Evolutionary conservation across 2,888 invertebrate species (phyloP), one percentile per base, ranked within the genome.

Genomic region (Tinea trinotella): DNA sequence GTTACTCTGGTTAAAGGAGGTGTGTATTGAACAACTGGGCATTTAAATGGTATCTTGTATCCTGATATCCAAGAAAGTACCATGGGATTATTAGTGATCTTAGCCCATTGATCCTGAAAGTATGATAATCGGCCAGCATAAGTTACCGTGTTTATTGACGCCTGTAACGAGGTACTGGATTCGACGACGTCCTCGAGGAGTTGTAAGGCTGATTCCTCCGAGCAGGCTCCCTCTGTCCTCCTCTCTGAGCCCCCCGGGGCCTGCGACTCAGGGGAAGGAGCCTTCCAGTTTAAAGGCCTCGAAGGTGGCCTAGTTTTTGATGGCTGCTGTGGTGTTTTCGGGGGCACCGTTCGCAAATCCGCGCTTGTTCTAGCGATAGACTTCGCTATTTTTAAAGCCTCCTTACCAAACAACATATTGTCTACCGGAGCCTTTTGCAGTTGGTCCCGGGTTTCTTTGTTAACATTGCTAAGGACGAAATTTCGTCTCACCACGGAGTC

Each of bases 401-500:
- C 54, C 15, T 57, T 40, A 2, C 61, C 58, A 44, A 62, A 62
- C 2, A 60, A 36, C 10, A 19, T 53, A 1, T 50, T 57, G 44
- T 61, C 61, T 7, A 61, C 52, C 20, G 59, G 57, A 1, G 59
- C 59, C 1, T 52, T 56, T 3, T 55, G 54, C 1, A 63, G 12
- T 1, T 61, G 60, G 3, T 62, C 61, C 40, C 57, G 60, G 34
- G 59, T 24, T 4, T 61, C 61, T 19, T 59, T 59, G 50, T 61
- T 64, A 0, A 63, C 20, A 3, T n/a, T 17, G 40, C 10, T 55
- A 0, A 58, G 12, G 1, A 60, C 30, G 18, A 59, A 60, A 30
- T 57, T 56, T 9, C 60, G 35, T 34, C 60, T 52, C 0, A 56
- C 56, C 0, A 56, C 18, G 0, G 61, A 56, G 4, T 63, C 60